phyloP scores from a whole-genome alignment of 2,113 vertebrate species.

The Empidonax traillii region DNA sequence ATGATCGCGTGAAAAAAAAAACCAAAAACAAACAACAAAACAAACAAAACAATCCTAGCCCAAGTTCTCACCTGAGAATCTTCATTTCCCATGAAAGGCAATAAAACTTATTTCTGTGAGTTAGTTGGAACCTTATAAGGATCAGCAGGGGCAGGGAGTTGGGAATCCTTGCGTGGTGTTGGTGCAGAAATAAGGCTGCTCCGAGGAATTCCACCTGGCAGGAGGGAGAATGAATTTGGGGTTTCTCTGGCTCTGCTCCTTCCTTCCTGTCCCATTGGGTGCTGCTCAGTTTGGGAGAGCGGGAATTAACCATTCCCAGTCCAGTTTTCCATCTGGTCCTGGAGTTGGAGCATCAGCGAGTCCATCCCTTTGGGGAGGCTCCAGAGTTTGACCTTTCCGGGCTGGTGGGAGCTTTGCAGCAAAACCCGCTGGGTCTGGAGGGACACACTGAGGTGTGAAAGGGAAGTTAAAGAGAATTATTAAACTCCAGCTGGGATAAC shows the following conservation, averaged over 20 bases:
- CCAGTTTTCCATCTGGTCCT: not conserved
- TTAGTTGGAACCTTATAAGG: rapidly evolving
- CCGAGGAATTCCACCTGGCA: not conserved
- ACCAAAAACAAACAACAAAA: no score
- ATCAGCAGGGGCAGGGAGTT: not conserved
- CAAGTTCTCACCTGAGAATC: not conserved
- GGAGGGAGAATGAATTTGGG: not conserved
- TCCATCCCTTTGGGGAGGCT: not conserved
- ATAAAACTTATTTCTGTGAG: not conserved
- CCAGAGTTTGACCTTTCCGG: not conserved
- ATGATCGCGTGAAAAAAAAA: not conserved
- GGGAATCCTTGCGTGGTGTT: not conserved
- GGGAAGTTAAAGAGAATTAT: not conserved
- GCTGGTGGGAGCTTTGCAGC: not conserved
- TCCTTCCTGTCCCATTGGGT: not conserved
- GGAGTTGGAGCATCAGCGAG: not conserved
- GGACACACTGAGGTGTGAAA: not conserved
- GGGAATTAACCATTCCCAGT: rapidly evolving
- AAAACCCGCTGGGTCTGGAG: not conserved
- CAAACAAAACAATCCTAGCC: not conserved
- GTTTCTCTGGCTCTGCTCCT: not conserved
- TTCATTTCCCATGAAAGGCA: not conserved
- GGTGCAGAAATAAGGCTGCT: not conserved
- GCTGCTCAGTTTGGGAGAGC: not conserved
- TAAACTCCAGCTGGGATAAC: not conserved